phyloP scores from a whole-genome alignment of 2,113 vertebrate species.

The Hemibagrus wyckioides region DNA sequence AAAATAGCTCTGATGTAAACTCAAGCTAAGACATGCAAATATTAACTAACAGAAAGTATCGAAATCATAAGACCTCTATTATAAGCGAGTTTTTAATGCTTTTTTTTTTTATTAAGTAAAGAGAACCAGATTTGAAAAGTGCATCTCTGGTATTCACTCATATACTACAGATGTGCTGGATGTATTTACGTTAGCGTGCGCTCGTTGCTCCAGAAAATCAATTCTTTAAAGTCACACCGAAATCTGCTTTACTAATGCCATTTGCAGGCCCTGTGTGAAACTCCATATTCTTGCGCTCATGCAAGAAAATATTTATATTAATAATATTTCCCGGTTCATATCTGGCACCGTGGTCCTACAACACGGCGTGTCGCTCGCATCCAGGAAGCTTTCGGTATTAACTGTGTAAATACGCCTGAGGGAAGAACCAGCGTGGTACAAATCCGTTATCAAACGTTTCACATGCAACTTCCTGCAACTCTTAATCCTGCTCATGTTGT shows the following conservation, averaged over 20 bases:
- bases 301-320: neutral
- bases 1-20: neutral
- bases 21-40: neutral
- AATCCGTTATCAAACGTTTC: slow-evolving; percentile 32
- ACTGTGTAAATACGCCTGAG: slow-evolving; percentile 7
- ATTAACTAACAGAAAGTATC: neutral
- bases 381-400: slow-evolving; percentile 7
- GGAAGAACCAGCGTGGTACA: slow-evolving; percentile 6
- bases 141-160: neutral
- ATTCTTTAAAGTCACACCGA: neutral
- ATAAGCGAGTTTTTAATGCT: neutral
- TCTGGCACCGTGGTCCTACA: neutral
- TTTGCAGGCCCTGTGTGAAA: neutral
- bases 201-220: neutral
- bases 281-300: neutral
- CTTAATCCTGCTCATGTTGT: slow-evolving; percentile 38
- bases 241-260: neutral
- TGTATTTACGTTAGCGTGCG: neutral
- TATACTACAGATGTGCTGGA: neutral
- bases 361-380: neutral
- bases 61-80: neutral
- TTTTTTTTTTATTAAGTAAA: neutral
- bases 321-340: neutral
- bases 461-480: slow-evolving; percentile 38
- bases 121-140: no score